Evolutionary conservation across 1,140 invertebrate species (phyloP).

Genomic region (Drosophila lacertosa): DNA sequence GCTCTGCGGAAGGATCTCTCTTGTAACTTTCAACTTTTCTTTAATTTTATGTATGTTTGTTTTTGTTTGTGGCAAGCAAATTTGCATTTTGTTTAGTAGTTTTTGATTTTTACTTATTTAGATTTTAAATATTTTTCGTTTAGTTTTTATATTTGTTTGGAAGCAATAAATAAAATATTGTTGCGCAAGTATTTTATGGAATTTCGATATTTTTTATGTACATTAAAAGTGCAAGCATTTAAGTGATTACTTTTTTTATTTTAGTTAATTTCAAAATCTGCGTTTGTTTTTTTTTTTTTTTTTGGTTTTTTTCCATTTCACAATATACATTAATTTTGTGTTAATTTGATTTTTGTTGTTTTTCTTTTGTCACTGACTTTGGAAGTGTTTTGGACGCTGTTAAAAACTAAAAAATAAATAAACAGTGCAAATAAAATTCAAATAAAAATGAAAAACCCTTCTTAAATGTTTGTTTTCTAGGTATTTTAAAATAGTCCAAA

Average conservation of each 20-base stretch:
- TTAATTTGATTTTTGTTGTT: slow-evolving; percentile 29
- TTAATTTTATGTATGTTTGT: slow-evolving; percentile 7
- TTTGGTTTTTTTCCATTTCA: slow-evolving; percentile 17
- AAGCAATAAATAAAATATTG: slow-evolving; percentile 37
- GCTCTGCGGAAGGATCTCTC: slow-evolving; percentile 11
- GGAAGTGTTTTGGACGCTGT: slow-evolving; percentile 34
- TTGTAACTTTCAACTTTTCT: not conserved
- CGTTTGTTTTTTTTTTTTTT: slow-evolving; percentile 16
- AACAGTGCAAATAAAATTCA: slow-evolving; percentile 4
- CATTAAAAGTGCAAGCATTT: slow-evolving; percentile 40
- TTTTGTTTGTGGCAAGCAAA: slow-evolving; percentile 5
- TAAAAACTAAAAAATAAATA: slow-evolving; percentile 24
- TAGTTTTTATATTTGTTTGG: slow-evolving; percentile 3
- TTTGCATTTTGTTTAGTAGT: slow-evolving; percentile 19
- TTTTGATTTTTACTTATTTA: slow-evolving; percentile 1
- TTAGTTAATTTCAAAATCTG: slow-evolving; percentile 13
- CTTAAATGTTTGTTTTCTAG: slow-evolving; percentile 6
- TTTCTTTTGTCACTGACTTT: slow-evolving; percentile 25
- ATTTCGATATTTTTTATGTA: slow-evolving; percentile 25
- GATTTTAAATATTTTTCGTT: not conserved
- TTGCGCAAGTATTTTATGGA: slow-evolving; percentile 15
- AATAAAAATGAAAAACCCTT: not conserved
- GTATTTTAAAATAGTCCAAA: slow-evolving; percentile 1
- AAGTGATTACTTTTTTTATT: slow-evolving; percentile 9
- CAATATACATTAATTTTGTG: slow-evolving; percentile 34